Evolutionary conservation across 1,140 invertebrate genomes (phyloP), one percentile per base, ranked within the genome.

Genomic region (Arion vulgaris): DNA sequence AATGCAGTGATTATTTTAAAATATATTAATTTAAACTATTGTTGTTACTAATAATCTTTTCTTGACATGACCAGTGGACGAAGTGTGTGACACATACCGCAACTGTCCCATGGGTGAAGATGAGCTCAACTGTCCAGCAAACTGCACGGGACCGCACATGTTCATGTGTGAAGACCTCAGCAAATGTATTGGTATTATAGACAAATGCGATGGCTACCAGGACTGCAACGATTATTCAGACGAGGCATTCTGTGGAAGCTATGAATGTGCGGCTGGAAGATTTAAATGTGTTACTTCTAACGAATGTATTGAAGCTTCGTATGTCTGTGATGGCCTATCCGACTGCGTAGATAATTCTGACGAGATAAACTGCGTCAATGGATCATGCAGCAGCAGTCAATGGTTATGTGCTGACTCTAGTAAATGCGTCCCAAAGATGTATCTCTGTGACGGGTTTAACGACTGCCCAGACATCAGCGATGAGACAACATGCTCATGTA

Each of bases 331-430:
- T 77, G 84, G 84, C 0, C 81, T 82, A n/a, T n/a, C 36, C n/a
- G 88, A 89, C 66, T 89, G 88, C 79, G 11, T 57, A 13, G 88
- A 89, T 80, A 73, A 81, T 19, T 80, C 73, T 26, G 88, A 89
- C 79, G 88, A 89, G 79, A 51, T 38, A 7, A 36, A 84, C 38
- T 86, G 87, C 36, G 36, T 0, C 19, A 76, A 86, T 49, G 84
- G 84, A 51, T 34, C 19, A 13, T 88, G 85, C 78, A 38, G 11
- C 49, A 83, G 62, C 62, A 82, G 82, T 0, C 66, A 78, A 26
- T 87, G 85, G 81, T 82, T 85, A 75, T 76, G 72, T 26, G 38
- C 74, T 4, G n/a, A 76, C 28, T 2, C 13, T 34, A 2, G 19
- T 26, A 51, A 32, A 34, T 53, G 68, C 32, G 19, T 69, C 5